Conservation (phyloP, 2,888 invertebrate species). For the Scrobipalpa atriplicella region DNA sequence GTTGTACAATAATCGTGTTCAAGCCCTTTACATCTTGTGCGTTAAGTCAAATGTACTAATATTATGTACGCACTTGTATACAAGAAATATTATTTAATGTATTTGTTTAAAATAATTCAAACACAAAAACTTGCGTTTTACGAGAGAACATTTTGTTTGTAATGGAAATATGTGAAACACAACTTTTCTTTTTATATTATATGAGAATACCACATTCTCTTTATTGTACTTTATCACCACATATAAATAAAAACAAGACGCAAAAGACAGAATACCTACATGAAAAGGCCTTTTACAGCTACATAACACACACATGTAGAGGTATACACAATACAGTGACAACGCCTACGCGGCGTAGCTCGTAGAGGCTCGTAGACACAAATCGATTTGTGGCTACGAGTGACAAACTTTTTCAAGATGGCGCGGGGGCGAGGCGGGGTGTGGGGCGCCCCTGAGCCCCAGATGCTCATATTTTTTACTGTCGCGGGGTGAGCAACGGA, state of each 20-base stretch:
- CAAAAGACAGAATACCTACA: background rate
- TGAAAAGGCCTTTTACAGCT: background rate
- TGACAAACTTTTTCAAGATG: conserved; percentile 82
- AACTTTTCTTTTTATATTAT: too few species aligned
- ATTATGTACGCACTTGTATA: background rate
- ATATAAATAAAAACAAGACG: background rate
- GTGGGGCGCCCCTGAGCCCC: conserved; percentile 9
- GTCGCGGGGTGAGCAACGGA: conserved; percentile 81
- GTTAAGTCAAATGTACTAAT: background rate
- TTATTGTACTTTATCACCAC: too few species aligned
- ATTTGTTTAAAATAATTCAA: too few species aligned
- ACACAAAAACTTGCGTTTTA: too few species aligned
- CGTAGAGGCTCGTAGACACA: conserved; percentile 70
- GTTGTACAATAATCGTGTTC: conserved; percentile 24
- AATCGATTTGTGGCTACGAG: conserved; percentile 79
- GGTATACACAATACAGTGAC: conserved; percentile 15
- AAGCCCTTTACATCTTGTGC: conserved; percentile 7
- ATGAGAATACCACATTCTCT: too few species aligned
- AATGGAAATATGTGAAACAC: too few species aligned
- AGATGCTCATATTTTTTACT: conserved; percentile 83
- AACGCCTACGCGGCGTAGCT: conserved; percentile 35
- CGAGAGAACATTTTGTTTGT: too few species aligned
- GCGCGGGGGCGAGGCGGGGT: conserved; percentile 60
- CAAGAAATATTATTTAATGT: background rate
- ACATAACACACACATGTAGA: background rate